Evolutionary conservation across 2,888 invertebrate species (phyloP), one percentile per base, ranked within the genome.

Genomic region (Leptinotarsa haldemani): DNA sequence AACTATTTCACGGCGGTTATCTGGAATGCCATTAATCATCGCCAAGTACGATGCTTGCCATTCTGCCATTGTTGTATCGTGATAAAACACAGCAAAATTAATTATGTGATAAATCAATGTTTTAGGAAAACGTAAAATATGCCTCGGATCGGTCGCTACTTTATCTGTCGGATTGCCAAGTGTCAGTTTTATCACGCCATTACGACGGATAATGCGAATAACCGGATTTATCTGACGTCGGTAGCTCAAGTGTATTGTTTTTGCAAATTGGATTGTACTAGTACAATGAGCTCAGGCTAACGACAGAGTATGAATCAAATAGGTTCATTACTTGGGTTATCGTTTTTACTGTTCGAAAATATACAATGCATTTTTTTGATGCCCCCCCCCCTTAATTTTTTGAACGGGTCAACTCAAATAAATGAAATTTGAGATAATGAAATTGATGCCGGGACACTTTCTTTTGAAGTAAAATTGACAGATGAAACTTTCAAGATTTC

Each of bases 11-110:
- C 64, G 50, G 58, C 64, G 69, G 70, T 74, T 74, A 74, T 74
- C 74, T 71, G 70, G 20, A 50, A 50, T 22, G 50, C 58, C 46
- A 74, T 74, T 61, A 63, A 74, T 74, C 71, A 74, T 74, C 46
- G 50, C 74, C 18, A 50, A 68, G 65, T 69, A 61, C 71, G 74
- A 73, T 78, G 70, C 69, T 74, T 73, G 67, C 71, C 77, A 75
- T 78, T 76, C 73, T 73, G 67, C 71, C 77, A 75, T 78, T 76
- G 76, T 75, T 74, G 75, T 79, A 78, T 75, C 70, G 74, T 74
- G 81, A 81, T 81, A 81, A 80, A 80, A 81, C 77, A 74, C 77
- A 78, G 69, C 78, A 74, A 79, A 81, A 80, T 81, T 81, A 80
- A 82, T 81, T 80, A 78, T 75, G 76, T 73, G 75, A 77, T 79